A percentile compares a stretch with the other conserved stretches of the same genome.
phyloP scores from a whole-genome alignment of 2,888 invertebrate species.

The Chironomus tentans region DNA sequence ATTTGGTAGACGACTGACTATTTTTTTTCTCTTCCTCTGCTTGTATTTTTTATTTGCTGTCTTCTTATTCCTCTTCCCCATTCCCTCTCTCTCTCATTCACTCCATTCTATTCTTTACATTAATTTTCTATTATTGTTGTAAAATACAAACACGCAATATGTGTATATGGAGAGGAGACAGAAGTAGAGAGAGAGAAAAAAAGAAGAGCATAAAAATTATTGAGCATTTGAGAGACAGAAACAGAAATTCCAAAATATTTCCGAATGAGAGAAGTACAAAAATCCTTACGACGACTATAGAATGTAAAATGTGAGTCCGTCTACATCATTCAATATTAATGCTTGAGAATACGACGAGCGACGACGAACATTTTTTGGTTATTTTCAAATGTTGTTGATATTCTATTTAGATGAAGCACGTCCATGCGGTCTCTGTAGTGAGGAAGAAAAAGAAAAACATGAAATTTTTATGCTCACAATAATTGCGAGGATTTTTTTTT shows the following conservation, averaged over 20 bases:
- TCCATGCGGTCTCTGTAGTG: background rate
- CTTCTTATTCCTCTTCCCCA: background rate
- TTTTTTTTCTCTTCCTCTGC: background rate
- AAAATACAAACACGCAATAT: background rate
- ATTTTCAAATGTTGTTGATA: background rate
- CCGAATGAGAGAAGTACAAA: background rate
- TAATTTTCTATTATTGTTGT: background rate
- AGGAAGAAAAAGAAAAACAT: background rate
- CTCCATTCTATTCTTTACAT: background rate
- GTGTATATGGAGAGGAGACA: background rate
- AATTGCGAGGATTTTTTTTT: background rate
- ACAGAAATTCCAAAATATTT: background rate
- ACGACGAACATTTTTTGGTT: background rate
- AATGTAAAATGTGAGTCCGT: background rate
- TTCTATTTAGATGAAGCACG: background rate
- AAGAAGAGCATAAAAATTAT: background rate
- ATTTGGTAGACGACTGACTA: conserved; percentile 22
- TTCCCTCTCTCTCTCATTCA: background rate
- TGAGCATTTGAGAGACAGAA: background rate
- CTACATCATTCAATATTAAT: conserved; percentile 24
- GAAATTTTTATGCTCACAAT: conserved; percentile 19
- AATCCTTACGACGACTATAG: background rate
- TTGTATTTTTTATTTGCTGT: conserved; percentile 7
- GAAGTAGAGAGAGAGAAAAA: conserved; percentile 3
- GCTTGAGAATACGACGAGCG: background rate